Conservation (phyloP, 2,888 invertebrate species). For the Agonopterix heracliana region DNA sequence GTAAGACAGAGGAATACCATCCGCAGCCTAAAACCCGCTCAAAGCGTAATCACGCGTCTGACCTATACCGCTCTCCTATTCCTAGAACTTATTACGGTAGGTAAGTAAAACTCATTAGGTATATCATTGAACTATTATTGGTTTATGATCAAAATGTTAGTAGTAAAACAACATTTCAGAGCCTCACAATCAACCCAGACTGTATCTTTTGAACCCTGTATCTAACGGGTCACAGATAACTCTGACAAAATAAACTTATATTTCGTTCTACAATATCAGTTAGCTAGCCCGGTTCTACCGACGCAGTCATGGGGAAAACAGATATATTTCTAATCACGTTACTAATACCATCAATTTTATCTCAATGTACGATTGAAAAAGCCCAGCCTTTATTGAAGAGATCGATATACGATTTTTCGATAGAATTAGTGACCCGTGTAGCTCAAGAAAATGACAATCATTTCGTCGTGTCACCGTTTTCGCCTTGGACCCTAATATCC, state of each 20-base stretch:
- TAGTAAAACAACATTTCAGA: too few relatives aligned
- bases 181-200: conserved; percentile 4
- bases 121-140: too few relatives aligned
- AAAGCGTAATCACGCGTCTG: too few relatives aligned
- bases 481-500: conserved; percentile 52
- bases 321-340: background rate
- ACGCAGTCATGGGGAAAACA: conserved; percentile 4
- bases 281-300: background rate
- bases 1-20: too few relatives aligned
- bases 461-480: conserved; percentile 50
- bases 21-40: too few relatives aligned
- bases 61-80: too few relatives aligned
- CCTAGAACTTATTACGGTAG: too few relatives aligned
- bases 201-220: conserved; percentile 2
- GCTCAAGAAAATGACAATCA: conserved; percentile 51
- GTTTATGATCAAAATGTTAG: too few relatives aligned
- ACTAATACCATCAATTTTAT: conserved; percentile 18
- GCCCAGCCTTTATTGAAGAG: conserved; percentile 21
- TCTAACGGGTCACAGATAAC: conserved; percentile 1
- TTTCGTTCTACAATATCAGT: conserved; percentile 1
- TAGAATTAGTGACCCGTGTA: conserved; percentile 32
- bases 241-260: background rate
- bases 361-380: conserved; percentile 22
- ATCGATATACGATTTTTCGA: conserved; percentile 33
- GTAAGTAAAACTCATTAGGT: too few relatives aligned